Percentiles rank a stretch among this genome's conserved stretches.
phyloP scores from a whole-genome alignment of 53 echinoderm and acorn worm genomes.

The Mesocentrotus franciscanus region DNA sequence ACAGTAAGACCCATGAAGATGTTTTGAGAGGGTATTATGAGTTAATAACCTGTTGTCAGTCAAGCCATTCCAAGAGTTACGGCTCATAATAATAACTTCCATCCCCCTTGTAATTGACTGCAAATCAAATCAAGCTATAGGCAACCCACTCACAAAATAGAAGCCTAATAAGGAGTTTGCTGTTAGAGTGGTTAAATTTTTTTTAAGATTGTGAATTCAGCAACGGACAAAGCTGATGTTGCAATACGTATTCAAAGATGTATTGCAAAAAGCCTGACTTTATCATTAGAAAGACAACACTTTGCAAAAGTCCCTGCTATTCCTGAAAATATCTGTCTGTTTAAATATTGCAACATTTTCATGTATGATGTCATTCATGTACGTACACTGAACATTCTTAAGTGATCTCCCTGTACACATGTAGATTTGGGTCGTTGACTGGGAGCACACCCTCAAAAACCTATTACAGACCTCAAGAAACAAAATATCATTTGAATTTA shows the following conservation, averaged over 20 bases:
- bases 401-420: background rate
- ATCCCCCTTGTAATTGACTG: conserved; percentile 31
- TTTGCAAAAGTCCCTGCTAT: no score
- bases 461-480: background rate
- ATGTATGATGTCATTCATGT: no score
- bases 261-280: no score
- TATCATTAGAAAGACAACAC: no score
- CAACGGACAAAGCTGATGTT: no score
- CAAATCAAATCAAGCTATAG: background rate
- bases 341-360: background rate
- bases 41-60: conserved; percentile 36
- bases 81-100: background rate
- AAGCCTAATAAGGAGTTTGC: background rate
- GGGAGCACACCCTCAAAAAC: background rate
- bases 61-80: background rate
- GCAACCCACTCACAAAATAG: background rate
- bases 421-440: background rate
- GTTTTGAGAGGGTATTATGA: conserved; percentile 29
- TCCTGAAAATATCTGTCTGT: background rate
- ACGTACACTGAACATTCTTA: background rate
- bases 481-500: conserved; percentile 11
- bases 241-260: no score
- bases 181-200: background rate
- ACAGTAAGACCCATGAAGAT: conserved; percentile 19
- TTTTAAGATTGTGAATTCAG: background rate